Evolutionary conservation across 2,113 vertebrate genomes (phyloP).

Genomic region (Lagopus muta): DNA sequence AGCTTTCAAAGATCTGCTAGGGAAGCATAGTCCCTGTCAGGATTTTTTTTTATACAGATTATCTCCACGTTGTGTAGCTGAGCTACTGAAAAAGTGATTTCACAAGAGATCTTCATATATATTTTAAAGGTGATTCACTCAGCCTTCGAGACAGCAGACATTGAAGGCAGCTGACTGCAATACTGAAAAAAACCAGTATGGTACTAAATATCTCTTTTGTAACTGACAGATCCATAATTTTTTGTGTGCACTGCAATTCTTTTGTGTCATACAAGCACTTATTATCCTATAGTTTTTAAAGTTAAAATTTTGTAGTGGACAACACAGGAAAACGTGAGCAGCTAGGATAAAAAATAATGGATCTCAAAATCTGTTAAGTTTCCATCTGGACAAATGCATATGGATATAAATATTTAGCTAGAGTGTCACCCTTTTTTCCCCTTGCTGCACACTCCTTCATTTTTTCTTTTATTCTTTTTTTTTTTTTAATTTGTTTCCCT

Average conservation of each 20-base stretch:
- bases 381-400: constrained; percentile 7
- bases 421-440: neutral
- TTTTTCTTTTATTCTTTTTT: rapidly evolving
- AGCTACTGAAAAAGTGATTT: constrained; percentile 62
- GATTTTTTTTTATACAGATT: constrained; percentile 55
- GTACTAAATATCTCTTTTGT: constrained; percentile 40
- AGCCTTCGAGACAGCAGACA: constrained; percentile 39
- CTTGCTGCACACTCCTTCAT: neutral
- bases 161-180: constrained; percentile 31
- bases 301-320: constrained; percentile 41
- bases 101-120: constrained; percentile 61
- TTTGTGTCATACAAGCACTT: constrained; percentile 40
- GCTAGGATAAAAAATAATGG: constrained; percentile 3
- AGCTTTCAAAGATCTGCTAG: constrained; percentile 46
- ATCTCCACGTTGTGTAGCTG: constrained; percentile 39
- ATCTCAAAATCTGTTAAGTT: neutral
- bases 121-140: constrained; percentile 62
- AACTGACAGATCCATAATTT: constrained; percentile 15
- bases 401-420: neutral
- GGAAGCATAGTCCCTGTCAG: constrained; percentile 46
- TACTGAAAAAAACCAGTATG: constrained; percentile 5
- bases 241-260: neutral
- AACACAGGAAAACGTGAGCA: neutral
- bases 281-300: constrained; percentile 34
- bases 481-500: neutral